Conservation (phyloP, 2,113 vertebrate genomes). For the Acrocephalus arundinaceus region DNA sequence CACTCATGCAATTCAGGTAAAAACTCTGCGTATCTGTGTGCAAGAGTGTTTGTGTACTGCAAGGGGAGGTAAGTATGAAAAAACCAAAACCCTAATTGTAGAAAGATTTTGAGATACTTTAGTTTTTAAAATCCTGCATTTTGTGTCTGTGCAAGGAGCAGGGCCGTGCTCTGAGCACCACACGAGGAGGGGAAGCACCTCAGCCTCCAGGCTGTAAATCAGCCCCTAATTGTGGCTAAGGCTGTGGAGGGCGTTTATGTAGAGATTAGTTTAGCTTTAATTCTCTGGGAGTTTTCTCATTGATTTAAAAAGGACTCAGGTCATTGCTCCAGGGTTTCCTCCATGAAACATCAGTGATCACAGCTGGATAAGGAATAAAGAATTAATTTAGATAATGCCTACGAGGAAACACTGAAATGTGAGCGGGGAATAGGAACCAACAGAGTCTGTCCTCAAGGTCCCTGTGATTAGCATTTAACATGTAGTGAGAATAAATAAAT, state of each 20-base stretch:
- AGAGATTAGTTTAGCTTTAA: neutral
- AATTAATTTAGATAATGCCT: neutral
- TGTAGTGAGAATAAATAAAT: neutral
- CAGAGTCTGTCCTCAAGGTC: neutral
- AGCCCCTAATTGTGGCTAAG: neutral
- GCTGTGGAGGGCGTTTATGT: neutral
- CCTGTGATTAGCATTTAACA: neutral
- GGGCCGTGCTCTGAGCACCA: neutral
- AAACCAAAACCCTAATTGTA: neutral
- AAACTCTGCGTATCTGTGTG: neutral
- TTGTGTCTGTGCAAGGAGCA: neutral
- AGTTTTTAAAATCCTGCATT: accelerated
- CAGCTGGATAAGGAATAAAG: neutral
- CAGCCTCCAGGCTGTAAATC: neutral
- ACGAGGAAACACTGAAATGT: neutral
- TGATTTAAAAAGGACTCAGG: conserved; percentile 13
- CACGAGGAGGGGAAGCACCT: neutral
- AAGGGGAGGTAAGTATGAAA: neutral
- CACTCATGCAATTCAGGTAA: accelerated
- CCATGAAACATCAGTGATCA: neutral
- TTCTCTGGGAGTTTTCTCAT: neutral
- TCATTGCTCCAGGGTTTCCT: conserved; percentile 30
- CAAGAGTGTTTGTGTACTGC: neutral
- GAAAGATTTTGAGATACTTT: neutral
- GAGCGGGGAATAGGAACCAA: neutral